These are phyloP conservation scores for Picus viridis DNA, from an alignment of 2,797 vertebrate species.

Conservation along the genomic window DNA sequence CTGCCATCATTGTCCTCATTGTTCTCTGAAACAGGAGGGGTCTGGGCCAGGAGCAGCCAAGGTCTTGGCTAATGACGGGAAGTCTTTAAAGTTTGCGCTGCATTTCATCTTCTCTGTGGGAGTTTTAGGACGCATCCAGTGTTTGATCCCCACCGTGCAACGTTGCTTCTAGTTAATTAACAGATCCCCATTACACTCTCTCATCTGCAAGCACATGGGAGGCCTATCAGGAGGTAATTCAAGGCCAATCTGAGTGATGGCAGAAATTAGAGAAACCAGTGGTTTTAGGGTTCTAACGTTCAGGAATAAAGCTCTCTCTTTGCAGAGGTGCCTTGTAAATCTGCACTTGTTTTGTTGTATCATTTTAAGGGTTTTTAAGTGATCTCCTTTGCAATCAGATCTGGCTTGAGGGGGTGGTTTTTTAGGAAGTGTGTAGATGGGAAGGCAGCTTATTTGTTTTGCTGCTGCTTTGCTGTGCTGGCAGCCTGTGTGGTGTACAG, in stretches of 20 bases:
- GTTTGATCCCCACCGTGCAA: conserved; percentile 94
- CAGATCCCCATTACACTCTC: conserved; percentile 90
- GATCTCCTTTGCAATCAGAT: background rate
- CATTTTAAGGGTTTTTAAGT: conserved; percentile 18
- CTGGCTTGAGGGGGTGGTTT: background rate
- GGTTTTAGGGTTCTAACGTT: conserved; percentile 79
- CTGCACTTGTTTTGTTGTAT: conserved; percentile 52
- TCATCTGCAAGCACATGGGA: conserved; percentile 84
- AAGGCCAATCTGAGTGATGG: conserved; percentile 85
- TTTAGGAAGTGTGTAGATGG: background rate
- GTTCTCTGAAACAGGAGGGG: conserved; percentile 87
- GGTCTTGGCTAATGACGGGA: conserved; percentile 98
- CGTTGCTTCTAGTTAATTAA: conserved; percentile 94
- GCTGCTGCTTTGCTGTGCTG: conserved; percentile 17
- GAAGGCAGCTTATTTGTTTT: conserved; percentile 29
- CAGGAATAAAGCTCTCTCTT: conserved; percentile 73
- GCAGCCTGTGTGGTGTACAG: conserved; percentile 26
- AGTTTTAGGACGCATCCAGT: conserved; percentile 90
- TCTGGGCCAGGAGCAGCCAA: conserved; percentile 90
- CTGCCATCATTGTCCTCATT: conserved; percentile 87
- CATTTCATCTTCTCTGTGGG: conserved; percentile 96
- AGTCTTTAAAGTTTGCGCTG: conserved; percentile 98
- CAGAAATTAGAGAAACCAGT: conserved; percentile 82
- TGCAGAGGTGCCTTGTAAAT: conserved; percentile 66
- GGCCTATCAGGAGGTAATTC: conserved; percentile 86